These are phyloP conservation scores for Neria commutata DNA, from an alignment of 2,888 invertebrate species.

Conservation along the genomic window DNA sequence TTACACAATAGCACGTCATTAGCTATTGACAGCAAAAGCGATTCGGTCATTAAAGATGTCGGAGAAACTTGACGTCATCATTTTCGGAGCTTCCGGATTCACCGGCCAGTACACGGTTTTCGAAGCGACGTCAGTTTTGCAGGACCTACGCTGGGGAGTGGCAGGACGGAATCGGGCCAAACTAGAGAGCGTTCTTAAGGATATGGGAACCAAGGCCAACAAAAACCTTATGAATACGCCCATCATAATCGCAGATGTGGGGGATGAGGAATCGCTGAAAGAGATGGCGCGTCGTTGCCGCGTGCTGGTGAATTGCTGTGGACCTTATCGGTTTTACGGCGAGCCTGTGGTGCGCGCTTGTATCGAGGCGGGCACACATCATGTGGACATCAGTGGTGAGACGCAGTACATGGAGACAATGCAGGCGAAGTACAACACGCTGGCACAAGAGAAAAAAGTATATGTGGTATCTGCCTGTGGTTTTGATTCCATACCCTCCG, in stretches of 20 bases:
- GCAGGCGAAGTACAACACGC: constrained; percentile 78
- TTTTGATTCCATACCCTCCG: constrained; percentile 89
- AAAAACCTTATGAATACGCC: constrained; percentile 66
- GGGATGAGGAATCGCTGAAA: constrained; percentile 73
- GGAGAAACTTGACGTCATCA: constrained; percentile 73
- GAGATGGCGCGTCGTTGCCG: constrained; percentile 81
- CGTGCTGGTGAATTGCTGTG: constrained; percentile 89
- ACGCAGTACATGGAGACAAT: constrained; percentile 86
- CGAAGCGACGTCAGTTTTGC: constrained; percentile 65
- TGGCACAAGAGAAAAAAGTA: constrained; percentile 78
- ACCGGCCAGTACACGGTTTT: constrained; percentile 86
- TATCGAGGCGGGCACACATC: constrained; percentile 78
- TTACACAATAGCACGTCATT: too few species aligned
- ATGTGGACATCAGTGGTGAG: constrained; percentile 94
- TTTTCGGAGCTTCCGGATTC: constrained; percentile 93
- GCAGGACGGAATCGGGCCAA: constrained; percentile 75
- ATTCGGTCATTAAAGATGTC: too few species aligned
- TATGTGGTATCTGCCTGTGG: constrained; percentile 92
- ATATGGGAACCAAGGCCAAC: constrained; percentile 64
- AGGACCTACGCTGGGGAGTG: constrained; percentile 81
- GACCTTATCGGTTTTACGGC: constrained; percentile 87
- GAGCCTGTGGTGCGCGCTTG: constrained; percentile 87
- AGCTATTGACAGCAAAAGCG: too few species aligned
- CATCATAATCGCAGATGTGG: constrained; percentile 79
- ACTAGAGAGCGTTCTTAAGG: constrained; percentile 62